These are phyloP conservation scores for Tetragnatha versicolor DNA, from an alignment of 1,140 invertebrate species.

Conservation along the genomic window DNA sequence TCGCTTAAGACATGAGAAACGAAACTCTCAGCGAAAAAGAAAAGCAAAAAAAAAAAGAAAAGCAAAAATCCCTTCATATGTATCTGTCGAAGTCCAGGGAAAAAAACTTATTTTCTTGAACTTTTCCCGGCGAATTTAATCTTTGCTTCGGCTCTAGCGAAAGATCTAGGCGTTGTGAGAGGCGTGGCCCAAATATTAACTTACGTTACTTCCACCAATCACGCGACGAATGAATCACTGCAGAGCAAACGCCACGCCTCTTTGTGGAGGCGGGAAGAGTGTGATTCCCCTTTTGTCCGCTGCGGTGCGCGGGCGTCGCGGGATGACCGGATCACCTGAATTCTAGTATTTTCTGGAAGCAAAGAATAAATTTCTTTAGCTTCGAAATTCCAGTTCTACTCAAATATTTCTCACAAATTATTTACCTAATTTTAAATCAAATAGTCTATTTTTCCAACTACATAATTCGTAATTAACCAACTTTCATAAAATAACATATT, in stretches of 20 bases:
- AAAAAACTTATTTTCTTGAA: constrained; percentile 39
- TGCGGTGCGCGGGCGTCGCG: constrained; percentile 10
- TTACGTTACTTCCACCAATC: constrained; percentile 52
- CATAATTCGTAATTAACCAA: too few species aligned
- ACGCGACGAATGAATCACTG: constrained; percentile 48
- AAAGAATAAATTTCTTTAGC: too few species aligned
- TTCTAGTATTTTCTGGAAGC: too few species aligned
- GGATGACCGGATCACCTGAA: too few species aligned
- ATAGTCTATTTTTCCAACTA: too few species aligned
- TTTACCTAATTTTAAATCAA: too few species aligned
- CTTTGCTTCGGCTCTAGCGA: constrained; percentile 16
- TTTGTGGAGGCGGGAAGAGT: constrained; percentile 11
- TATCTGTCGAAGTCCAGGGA: constrained; percentile 28
- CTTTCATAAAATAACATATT: too few species aligned
- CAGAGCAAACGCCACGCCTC: constrained; percentile 35
- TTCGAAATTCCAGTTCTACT: too few species aligned
- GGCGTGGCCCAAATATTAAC: constrained; percentile 48
- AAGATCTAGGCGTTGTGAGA: constrained; percentile 38
- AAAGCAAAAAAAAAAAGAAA: constrained; percentile 35
- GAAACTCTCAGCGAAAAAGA: constrained; percentile 13
- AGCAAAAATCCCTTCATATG: constrained; percentile 34
- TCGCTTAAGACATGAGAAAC: constrained; percentile 23
- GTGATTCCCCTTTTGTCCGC: constrained; percentile 14
- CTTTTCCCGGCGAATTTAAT: constrained; percentile 40
- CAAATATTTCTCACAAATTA: too few species aligned